Evolutionary conservation across 2,113 vertebrate species (phyloP), one percentile per base, ranked within the genome.

Genomic region (Tautogolabrus adspersus): DNA sequence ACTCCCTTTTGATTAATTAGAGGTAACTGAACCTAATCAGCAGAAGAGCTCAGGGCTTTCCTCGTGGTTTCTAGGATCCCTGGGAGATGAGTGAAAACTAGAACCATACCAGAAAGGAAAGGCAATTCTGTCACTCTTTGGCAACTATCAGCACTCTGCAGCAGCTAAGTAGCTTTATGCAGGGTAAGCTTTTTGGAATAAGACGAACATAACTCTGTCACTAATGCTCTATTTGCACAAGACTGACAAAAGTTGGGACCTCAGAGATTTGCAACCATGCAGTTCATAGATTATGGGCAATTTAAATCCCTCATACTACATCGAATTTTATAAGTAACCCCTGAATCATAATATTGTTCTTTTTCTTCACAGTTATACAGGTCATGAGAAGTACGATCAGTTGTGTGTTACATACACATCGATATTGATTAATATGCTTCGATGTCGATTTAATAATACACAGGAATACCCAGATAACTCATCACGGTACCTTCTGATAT

Each of bases 1-100:
- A 75, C 23, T 59, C 64, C 21, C 69, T 63, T 59, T 66, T 67
- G 69, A 81, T 75, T 71, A 67, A 74, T 75, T 81, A 78, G 56
- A 55, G 2, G 55, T 66, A 76, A 80, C 51, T 51, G 64, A 72
- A 69, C 26, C 38, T 67, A 34, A 82, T 77, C 56, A 80, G 47
- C 62, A 63, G 61, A 76, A 23, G 6, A 81, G 66, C 73, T 71
- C 37, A 54, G 54, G 52, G 52, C 70, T 58, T 87, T 57, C 70
- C 66, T 74, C 38, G 69, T 77, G 60, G 21, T 26, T 34, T 66
- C 40, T 51, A 51, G 5, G 10, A 34, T 73, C 26, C 49, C 21
- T 46, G 58, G 80, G 66, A 73, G 69, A 73, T 23, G 59, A 59
- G 16, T 12, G 4, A 10, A 1, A n/a, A 64, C 6, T 6, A 23